Base-by-base conservation (phyloP, 1,140 invertebrate genomes). In the Caenorhabditis brenneri region DNA sequence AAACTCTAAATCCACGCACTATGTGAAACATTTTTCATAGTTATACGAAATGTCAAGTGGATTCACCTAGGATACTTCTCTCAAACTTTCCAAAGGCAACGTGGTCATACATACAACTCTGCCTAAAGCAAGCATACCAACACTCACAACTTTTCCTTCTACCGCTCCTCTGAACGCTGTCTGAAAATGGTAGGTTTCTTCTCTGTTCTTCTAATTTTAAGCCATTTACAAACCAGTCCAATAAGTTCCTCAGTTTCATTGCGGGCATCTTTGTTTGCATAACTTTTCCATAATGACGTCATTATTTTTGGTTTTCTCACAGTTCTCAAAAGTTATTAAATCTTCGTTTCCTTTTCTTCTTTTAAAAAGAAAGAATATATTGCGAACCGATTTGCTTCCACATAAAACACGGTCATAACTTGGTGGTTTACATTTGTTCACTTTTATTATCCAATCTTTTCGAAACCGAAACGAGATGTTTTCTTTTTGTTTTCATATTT, bases 271-370 rank as follows among this genome's bases (percentile, higher is more conserved):
- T 33, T 74, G 36, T 74, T 74, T 74, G 65, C 65, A 27, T n/a
- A 42, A 24, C 12, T 1, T 46, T 74, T 46, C 2, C 3, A 24
- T n/a, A 74, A 74, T 42, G 27, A 31, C 65, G 65, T 46, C 33
- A 6, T 46, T 39, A 24, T 33, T 46, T 42, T 74, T 74, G 9
- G 24, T 42, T 74, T 74, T 74, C 65, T 74, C 65, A 74, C 65
- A 74, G 65, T 74, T 74, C 65, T 74, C 65, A 74, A 74, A 24
- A 39, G 65, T 74, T 74, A 74, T 24, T 74, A 74, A 42, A 24
- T 74, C 29, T 42, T 46, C 27, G 12, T 15, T 74, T 74, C 36
- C 46, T 74, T 10, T 42, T 19, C 19, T 65, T 65, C 24, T 36
- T 36, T 29, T 24, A 33, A 42, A 46, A 42, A 15, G 24, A 74